Evolutionary conservation across 2,113 vertebrate genomes (phyloP).

Genomic region (Trachemys scripta): DNA sequence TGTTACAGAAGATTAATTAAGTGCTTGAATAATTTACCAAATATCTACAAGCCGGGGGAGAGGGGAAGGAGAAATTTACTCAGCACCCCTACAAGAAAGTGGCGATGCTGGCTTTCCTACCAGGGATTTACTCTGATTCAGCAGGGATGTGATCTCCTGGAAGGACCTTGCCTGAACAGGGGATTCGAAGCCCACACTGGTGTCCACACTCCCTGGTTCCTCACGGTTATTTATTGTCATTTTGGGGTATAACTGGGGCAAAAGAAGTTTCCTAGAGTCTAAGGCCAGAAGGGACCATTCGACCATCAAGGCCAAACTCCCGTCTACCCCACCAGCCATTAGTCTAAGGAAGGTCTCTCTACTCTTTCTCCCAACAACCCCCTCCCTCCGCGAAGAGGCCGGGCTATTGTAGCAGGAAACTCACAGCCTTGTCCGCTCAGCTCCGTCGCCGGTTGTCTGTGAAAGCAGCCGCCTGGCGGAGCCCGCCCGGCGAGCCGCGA

Average conservation of each 20-base stretch:
- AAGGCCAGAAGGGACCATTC: not conserved
- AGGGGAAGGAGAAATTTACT: not conserved
- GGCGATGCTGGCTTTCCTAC: not conserved
- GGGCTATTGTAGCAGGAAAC: not conserved
- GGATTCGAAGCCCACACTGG: not conserved
- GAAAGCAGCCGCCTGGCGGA: not conserved
- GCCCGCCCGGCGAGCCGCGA: not conserved
- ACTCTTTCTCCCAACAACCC: too few relatives aligned
- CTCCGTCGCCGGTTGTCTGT: not conserved
- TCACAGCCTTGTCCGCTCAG: not conserved
- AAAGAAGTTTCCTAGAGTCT: not conserved
- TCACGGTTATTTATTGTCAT: not conserved
- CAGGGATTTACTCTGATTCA: not conserved
- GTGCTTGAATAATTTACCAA: not conserved
- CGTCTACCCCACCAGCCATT: too few relatives aligned
- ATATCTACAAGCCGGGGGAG: too few relatives aligned
- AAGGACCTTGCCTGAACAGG: not conserved
- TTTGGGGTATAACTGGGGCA: not conserved
- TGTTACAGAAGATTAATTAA: not conserved
- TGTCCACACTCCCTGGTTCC: not conserved
- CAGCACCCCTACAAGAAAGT: not conserved
- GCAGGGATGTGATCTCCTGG: not conserved
- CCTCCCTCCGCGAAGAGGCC: not conserved
- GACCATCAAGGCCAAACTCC: too few relatives aligned
- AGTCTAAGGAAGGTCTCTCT: not conserved